These are phyloP conservation scores for Porites evermanni DNA, from an alignment of 92 coral and sea anemone genomes.

Conservation along the genomic window DNA sequence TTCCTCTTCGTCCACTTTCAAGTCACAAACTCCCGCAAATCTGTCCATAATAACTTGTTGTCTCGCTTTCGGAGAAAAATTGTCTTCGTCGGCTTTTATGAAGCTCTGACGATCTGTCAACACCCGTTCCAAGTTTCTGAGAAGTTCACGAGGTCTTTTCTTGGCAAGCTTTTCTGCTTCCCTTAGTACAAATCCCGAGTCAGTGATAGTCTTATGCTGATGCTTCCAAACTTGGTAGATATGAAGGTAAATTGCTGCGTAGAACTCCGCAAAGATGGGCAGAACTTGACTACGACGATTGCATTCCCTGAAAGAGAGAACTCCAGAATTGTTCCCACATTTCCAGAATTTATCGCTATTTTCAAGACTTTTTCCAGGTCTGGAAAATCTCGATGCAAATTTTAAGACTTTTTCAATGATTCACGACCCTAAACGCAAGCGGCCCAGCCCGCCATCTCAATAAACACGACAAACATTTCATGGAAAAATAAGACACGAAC, in stretches of 20 bases:
- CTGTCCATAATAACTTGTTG: constrained; percentile 72
- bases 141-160: constrained; percentile 73
- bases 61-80: constrained; percentile 72
- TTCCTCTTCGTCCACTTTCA: constrained; percentile 89
- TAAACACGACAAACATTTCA: too few relatives aligned
- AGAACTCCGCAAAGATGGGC: constrained; percentile 85
- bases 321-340: too few relatives aligned
- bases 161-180: constrained; percentile 92
- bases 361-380: too few relatives aligned
- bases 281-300: constrained; percentile 84
- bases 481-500: too few relatives aligned
- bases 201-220: constrained; percentile 96
- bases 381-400: too few relatives aligned
- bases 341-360: too few relatives aligned
- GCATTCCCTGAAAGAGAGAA: constrained; percentile 74
- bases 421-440: too few relatives aligned
- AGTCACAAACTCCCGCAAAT: constrained; percentile 93
- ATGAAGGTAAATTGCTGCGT: constrained; percentile 79
- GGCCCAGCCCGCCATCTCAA: too few relatives aligned
- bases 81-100: constrained; percentile 78
- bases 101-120: constrained; percentile 78
- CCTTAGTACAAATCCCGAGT: constrained; percentile 95
- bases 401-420: too few relatives aligned
- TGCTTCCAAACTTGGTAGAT: constrained; percentile 94
- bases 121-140: constrained; percentile 76